A percentile compares a stretch with the other conserved stretches of the same genome.
These are phyloP conservation scores for Pseudorhombus dupliciocellatus DNA, from an alignment of 2,113 vertebrate genomes.

Conservation along the genomic window DNA sequence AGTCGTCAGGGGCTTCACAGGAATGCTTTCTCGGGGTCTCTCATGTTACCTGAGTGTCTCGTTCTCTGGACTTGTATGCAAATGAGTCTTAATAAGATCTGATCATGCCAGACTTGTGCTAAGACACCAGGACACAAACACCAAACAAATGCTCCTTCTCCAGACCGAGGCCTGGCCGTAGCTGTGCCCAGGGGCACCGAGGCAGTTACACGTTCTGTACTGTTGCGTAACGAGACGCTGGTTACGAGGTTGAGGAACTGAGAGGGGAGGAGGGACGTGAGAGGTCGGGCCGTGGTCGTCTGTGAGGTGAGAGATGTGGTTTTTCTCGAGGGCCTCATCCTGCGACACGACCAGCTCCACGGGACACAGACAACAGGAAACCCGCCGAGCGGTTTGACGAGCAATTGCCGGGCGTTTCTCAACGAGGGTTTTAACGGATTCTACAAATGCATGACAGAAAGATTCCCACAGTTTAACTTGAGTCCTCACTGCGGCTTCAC, in stretches of 20 bases:
- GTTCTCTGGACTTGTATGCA: too few species aligned
- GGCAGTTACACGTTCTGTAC: constrained; percentile 34
- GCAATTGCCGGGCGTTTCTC: constrained; percentile 9
- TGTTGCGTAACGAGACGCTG: constrained; percentile 47
- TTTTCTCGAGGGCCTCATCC: constrained; percentile 1
- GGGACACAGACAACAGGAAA: neutral
- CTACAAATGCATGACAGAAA: neutral
- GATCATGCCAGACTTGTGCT: too few species aligned
- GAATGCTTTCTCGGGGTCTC: too few species aligned
- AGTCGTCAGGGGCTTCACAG: too few species aligned
- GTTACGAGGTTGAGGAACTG: constrained; percentile 16
- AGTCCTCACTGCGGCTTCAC: neutral
- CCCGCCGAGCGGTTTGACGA: neutral
- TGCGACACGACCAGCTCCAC: neutral
- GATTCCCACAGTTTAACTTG: neutral
- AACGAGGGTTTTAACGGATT: neutral
- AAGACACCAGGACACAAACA: too few species aligned
- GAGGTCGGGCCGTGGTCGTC: constrained; percentile 27
- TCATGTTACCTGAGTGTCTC: too few species aligned
- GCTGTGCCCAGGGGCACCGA: neutral
- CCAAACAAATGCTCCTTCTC: neutral
- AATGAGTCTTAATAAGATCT: too few species aligned
- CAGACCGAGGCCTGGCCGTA: constrained; percentile 15
- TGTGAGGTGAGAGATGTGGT: neutral
- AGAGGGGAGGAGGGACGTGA: neutral